Evolutionary conservation across 2,797 vertebrate genomes (phyloP).

Genomic region (Micropoecilia bifurca): DNA sequence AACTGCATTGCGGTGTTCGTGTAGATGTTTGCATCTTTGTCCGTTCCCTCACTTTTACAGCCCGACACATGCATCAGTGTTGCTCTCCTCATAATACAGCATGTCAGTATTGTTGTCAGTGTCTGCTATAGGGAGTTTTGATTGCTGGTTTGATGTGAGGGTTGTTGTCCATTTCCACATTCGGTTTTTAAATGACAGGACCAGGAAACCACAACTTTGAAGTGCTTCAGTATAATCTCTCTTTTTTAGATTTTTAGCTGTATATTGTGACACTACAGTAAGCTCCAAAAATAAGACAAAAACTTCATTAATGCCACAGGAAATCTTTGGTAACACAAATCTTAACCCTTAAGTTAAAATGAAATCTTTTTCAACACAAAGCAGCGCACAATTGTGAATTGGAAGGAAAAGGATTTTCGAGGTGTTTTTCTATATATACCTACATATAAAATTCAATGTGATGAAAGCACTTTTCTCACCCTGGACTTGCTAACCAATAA

Average conservation of each 20-base stretch:
- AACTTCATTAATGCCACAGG: too few relatives aligned
- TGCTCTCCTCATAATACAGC: slow-evolving; percentile 23
- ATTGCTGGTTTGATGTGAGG: slow-evolving; percentile 30
- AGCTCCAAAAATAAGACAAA: background rate
- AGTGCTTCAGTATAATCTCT: background rate
- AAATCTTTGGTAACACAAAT: background rate
- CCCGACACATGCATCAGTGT: slow-evolving; percentile 22
- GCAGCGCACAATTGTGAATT: background rate
- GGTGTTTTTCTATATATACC: too few relatives aligned
- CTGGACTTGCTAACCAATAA: background rate
- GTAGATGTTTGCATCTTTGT: slow-evolving; percentile 35
- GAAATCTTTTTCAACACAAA: background rate
- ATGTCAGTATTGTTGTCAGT: slow-evolving; percentile 35
- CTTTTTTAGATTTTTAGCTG: background rate
- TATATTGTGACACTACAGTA: background rate
- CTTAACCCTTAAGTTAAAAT: background rate
- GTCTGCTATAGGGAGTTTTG: slow-evolving; percentile 15
- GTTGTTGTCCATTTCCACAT: slow-evolving; percentile 22
- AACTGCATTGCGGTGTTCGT: slow-evolving; percentile 61
- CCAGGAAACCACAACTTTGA: background rate
- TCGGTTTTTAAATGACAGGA: slow-evolving; percentile 1
- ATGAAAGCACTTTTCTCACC: background rate
- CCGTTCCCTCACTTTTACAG: slow-evolving; percentile 33
- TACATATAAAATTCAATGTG: background rate
- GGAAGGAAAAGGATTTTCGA: background rate